phyloP scores from a whole-genome alignment of 2,113 vertebrate genomes.

The Malurus alboscapulatus region DNA sequence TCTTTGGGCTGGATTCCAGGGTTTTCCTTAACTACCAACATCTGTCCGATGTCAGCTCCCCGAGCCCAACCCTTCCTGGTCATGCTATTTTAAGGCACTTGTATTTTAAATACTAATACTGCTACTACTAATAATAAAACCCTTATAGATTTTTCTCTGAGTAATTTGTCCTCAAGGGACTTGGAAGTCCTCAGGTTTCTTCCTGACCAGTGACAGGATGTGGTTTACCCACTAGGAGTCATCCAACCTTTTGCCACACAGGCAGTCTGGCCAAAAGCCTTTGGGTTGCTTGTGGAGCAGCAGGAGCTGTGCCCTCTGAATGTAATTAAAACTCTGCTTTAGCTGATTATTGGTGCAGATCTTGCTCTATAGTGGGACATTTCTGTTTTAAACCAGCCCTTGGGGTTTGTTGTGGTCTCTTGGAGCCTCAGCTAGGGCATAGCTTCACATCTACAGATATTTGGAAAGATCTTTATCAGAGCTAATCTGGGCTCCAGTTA shows the following conservation, averaged over 20 bases:
- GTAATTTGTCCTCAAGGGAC: slow-evolving; percentile 1
- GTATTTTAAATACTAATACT: neutral
- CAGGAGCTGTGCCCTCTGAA: neutral
- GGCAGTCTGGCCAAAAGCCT: neutral
- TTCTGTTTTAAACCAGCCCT: neutral
- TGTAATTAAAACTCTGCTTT: neutral
- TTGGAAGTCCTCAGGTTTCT: slow-evolving; percentile 8
- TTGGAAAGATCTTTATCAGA: neutral
- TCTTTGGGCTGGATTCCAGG: slow-evolving; percentile 1
- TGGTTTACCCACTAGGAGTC: neutral
- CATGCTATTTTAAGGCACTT: slow-evolving; percentile 25
- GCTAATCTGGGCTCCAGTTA: neutral
- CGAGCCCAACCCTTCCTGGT: slow-evolving; percentile 32
- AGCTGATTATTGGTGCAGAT: neutral
- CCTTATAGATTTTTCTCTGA: slow-evolving; percentile 23
- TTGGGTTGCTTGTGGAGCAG: neutral
- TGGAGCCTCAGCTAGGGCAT: neutral
- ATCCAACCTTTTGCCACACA: neutral
- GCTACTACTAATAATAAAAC: neutral
- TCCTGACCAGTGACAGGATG: slow-evolving; percentile 28
- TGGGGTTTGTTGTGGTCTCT: neutral
- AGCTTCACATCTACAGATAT: neutral
- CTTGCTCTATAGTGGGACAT: neutral
- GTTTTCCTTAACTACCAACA: slow-evolving; percentile 28
- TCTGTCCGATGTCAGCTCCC: slow-evolving; percentile 16